Percentiles rank a stretch among this genome's conserved stretches.
Evolutionary conservation across 2,888 invertebrate species (phyloP).

Genomic region (Platycheirus albimanus): DNA sequence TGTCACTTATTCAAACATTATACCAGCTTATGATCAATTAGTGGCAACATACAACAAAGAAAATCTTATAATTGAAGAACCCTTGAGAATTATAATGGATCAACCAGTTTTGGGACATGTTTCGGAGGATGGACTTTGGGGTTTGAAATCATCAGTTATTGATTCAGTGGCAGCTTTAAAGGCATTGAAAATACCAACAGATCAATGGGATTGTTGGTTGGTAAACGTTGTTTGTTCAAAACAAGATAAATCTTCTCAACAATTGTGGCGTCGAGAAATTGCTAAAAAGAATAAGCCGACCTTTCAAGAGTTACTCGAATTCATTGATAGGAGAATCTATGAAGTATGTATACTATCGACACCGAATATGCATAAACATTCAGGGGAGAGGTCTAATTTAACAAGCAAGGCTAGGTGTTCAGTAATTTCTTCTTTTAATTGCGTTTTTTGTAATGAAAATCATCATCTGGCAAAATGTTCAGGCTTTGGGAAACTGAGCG

Average conservation of each 20-base stretch:
- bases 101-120: constrained; percentile 4
- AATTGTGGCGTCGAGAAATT: constrained; percentile 12
- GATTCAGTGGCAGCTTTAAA: constrained; percentile 6
- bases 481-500: constrained; percentile 5
- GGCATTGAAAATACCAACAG: constrained; percentile 22
- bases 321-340: constrained; percentile 23
- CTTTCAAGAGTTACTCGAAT: constrained; percentile 14
- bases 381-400: neutral
- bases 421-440: neutral
- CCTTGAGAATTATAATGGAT: constrained; percentile 2
- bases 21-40: neutral
- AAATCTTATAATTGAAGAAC: neutral
- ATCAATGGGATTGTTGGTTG: constrained; percentile 15
- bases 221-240: neutral
- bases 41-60: neutral
- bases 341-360: constrained; percentile 21
- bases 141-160: constrained; percentile 7
- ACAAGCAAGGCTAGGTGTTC: constrained; percentile 1
- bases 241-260: constrained; percentile 2
- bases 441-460: neutral
- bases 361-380: neutral
- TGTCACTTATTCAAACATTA: neutral
- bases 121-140: constrained; percentile 12
- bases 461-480: neutral
- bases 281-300: neutral